phyloP scores from a whole-genome alignment of 1,140 invertebrate species.

The Ditylenchus dipsaci region DNA sequence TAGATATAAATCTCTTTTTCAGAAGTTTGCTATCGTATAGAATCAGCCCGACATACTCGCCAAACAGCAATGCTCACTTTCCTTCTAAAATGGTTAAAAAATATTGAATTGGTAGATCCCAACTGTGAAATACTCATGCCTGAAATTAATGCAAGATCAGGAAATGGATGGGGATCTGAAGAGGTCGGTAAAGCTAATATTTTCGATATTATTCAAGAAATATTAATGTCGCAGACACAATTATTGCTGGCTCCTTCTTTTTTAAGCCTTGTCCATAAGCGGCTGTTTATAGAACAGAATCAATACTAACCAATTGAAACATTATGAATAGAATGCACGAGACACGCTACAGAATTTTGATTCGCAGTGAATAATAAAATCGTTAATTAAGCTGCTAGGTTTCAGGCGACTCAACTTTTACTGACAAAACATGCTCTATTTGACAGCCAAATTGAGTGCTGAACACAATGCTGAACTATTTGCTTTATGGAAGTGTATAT shows the following conservation, averaged over 20 bases:
- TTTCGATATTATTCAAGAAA: too few relatives aligned
- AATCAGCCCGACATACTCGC: slow-evolving; percentile 63
- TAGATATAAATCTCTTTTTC: slow-evolving; percentile 58
- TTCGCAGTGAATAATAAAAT: too few relatives aligned
- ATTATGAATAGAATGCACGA: too few relatives aligned
- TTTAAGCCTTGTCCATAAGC: too few relatives aligned
- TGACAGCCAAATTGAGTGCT: slow-evolving; percentile 93
- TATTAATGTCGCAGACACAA: too few relatives aligned
- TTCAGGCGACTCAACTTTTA: slow-evolving; percentile 95
- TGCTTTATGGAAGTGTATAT: slow-evolving; percentile 87
- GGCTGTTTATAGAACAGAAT: too few relatives aligned
- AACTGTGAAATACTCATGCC: slow-evolving; percentile 72
- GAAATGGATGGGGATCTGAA: background rate
- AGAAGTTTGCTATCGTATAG: slow-evolving; percentile 91
- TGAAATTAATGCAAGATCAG: slow-evolving; percentile 8
- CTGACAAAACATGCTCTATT: slow-evolving; percentile 96
- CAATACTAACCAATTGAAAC: too few relatives aligned
- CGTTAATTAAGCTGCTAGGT: background rate
- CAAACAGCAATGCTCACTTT: slow-evolving; percentile 72
- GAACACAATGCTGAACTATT: slow-evolving; percentile 90
- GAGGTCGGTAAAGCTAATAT: background rate
- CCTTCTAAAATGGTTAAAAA: slow-evolving; percentile 80
- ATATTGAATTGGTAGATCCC: slow-evolving; percentile 95
- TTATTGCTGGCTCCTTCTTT: too few relatives aligned
- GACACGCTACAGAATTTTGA: too few relatives aligned